These are phyloP conservation scores for Podilymbus podiceps DNA, from an alignment of 2,113 vertebrate species.

Conservation along the genomic window DNA sequence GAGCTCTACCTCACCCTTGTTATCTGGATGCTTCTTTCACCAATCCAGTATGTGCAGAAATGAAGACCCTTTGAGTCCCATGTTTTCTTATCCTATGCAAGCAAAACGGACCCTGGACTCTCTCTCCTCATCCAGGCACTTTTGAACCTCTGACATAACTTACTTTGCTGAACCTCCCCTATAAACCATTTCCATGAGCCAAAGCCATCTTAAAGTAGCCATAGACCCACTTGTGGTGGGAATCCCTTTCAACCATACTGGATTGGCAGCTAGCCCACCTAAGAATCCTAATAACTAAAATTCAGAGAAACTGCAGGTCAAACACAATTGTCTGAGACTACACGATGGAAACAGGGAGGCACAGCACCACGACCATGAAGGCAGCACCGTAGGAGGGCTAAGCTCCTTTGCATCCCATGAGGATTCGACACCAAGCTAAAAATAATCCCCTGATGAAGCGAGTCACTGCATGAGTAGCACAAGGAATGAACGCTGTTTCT, in stretches of 20 bases:
- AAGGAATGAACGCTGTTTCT: neutral
- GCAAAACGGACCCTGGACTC: neutral
- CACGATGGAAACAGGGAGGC: neutral
- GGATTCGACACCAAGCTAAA: neutral
- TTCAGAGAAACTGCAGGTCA: neutral
- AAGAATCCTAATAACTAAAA: neutral
- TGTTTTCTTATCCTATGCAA: neutral
- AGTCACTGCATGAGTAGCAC: neutral
- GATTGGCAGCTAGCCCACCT: neutral
- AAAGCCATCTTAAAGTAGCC: neutral
- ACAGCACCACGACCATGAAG: neutral
- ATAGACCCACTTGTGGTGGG: neutral
- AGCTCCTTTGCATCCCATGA: neutral
- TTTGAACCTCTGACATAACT: neutral
- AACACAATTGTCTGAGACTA: neutral
- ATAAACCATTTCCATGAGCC: neutral
- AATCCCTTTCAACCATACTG: neutral
- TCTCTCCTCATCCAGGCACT: neutral
- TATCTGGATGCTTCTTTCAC: neutral
- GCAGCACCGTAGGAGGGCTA: neutral
- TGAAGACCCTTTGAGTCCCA: neutral
- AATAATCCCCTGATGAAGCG: neutral
- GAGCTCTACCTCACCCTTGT: neutral
- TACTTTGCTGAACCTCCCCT: neutral
- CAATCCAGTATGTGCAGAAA: fast-evolving